Evolutionary conservation across 2,888 invertebrate genomes (phyloP).

Genomic region (Lapara coniferarum): DNA sequence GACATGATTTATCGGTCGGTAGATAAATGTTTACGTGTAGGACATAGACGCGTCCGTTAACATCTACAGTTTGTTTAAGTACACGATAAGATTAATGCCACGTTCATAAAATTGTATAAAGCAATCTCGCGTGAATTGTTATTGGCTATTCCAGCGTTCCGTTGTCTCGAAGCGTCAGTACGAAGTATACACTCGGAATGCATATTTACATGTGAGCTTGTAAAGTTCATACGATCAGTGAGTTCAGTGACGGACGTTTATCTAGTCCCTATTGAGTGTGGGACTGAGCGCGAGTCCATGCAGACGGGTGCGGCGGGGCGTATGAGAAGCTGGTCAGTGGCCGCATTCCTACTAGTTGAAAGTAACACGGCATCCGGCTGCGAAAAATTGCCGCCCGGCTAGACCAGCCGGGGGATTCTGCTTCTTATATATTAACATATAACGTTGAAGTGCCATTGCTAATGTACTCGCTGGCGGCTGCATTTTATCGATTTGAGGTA

Average conservation of each 20-base stretch:
- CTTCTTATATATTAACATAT: slow-evolving; percentile 44
- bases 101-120: slow-evolving; percentile 15
- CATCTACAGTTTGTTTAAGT: slow-evolving; percentile 21
- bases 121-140: slow-evolving; percentile 5
- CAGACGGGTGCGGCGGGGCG: slow-evolving; percentile 47
- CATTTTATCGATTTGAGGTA: slow-evolving; percentile 42
- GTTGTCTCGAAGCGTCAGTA: background rate
- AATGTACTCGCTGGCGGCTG: slow-evolving; percentile 27
- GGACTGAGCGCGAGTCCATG: slow-evolving; percentile 16
- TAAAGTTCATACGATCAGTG: slow-evolving; percentile 7
- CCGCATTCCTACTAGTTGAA: slow-evolving; percentile 81
- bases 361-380: slow-evolving; percentile 80
- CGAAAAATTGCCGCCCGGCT: slow-evolving; percentile 72
- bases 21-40: slow-evolving; percentile 52
- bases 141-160: background rate
- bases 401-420: slow-evolving; percentile 48
- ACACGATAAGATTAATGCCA: slow-evolving; percentile 23
- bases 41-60: slow-evolving; percentile 38
- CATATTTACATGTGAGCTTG: background rate
- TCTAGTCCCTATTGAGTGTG: slow-evolving; percentile 27
- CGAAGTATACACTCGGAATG: background rate
- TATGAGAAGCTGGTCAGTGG: slow-evolving; percentile 74
- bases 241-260: slow-evolving; percentile 7
- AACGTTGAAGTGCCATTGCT: slow-evolving; percentile 37
- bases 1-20: slow-evolving; percentile 53